Base-by-base conservation (phyloP, 2,113 vertebrate species). In the Vidua chalybeata region DNA sequence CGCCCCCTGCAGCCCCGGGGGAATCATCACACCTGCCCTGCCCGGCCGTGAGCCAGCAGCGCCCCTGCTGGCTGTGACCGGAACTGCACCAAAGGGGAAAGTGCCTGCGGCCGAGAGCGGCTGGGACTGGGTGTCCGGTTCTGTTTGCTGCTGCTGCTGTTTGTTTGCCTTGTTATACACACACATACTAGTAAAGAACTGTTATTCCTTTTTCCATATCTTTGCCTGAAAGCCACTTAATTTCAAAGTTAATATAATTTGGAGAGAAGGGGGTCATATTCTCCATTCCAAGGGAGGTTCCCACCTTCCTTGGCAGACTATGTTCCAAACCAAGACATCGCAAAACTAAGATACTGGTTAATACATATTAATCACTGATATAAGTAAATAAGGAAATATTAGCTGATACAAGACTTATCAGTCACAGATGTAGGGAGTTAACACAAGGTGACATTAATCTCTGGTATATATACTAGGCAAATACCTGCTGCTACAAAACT, bases 1-100 rank as follows among this genome's bases (percentile, higher is more conserved):
- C 71, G 13, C 39, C 71, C 69, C 52, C 52, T 76, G 43, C 56
- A 31, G 56, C 8, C 8, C 1, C 4, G 11, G 43, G 4, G 73
- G 8, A 31, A 31, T 31, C 73, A 61, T 1, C 1, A 9, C 43
- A 37, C 20, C 33, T 1, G 0, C 56, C n/a, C n/a, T 26, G 73
- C n/a, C 45, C 5, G 5, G 27, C 56, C 20, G 0, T 21, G 15
- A 61, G 45, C 73, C 56, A 61, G n/a, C 73, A 76, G 73, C 7
- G n/a, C 73, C 56, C 56, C 74, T 39, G 74, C 56, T 31, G 56
- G 56, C n/a, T 12, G 56, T 49, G 56, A 3, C n/a, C 2, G 4
- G 45, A 49, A 49, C 73, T 61, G 56, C 56, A 39, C 15, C n/a
- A 10, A 6, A 18, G 20, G 55, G 41, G 66, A 49, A 68, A 21